Conservation (phyloP, 1,140 invertebrate species). For the Pygmarrhopalites habei region DNA sequence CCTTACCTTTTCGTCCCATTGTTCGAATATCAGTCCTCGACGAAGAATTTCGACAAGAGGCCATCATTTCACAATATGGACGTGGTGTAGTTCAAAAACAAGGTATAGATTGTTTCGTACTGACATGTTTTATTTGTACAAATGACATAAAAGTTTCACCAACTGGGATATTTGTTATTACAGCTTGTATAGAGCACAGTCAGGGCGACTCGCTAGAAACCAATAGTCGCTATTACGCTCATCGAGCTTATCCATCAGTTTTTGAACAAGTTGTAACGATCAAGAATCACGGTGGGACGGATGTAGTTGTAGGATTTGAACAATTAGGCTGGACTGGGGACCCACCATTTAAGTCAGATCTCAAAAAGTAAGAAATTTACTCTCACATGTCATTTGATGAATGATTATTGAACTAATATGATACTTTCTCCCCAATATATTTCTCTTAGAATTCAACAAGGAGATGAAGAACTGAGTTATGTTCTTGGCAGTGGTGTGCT, state of each 20-base stretch:
- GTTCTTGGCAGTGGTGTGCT: slow-evolving; percentile 31
- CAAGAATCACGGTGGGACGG: slow-evolving; percentile 55
- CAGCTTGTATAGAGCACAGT: slow-evolving; percentile 42
- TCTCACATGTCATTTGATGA: slow-evolving; percentile 48
- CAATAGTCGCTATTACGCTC: slow-evolving; percentile 66
- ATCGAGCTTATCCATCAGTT: slow-evolving; percentile 64
- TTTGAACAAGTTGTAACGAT: slow-evolving; percentile 73
- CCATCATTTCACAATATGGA: slow-evolving; percentile 48
- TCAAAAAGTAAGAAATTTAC: slow-evolving; percentile 40
- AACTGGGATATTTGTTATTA: no score
- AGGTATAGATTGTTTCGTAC: no score
- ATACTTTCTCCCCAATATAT: slow-evolving; percentile 40
- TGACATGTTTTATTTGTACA: no score
- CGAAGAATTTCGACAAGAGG: slow-evolving; percentile 36
- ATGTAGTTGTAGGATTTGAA: slow-evolving; percentile 39
- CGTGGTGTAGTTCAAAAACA: slow-evolving; percentile 62
- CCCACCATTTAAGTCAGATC: slow-evolving; percentile 28
- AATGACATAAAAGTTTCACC: no score
- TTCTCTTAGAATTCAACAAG: slow-evolving; percentile 23
- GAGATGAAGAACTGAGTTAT: slow-evolving; percentile 28
- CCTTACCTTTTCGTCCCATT: slow-evolving; percentile 65
- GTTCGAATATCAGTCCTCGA: slow-evolving; percentile 48
- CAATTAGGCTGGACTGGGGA: slow-evolving; percentile 40
- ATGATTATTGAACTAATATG: slow-evolving; percentile 44
- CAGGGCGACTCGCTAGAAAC: slow-evolving; percentile 57